Conservation (phyloP, 2,113 vertebrate species). For the Phylloscopus whistleri region DNA sequence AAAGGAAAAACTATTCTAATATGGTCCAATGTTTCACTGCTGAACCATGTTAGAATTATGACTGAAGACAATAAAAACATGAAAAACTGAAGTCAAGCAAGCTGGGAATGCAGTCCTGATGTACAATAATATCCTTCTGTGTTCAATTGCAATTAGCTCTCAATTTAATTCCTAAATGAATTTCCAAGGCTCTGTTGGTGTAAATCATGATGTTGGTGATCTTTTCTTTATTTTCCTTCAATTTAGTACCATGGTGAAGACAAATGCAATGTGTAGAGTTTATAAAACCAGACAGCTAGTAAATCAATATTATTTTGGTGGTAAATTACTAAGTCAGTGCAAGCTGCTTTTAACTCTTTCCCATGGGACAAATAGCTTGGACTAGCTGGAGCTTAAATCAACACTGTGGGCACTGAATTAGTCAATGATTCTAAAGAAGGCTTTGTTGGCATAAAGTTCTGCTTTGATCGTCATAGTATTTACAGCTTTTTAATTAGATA, state of each 20-base stretch:
- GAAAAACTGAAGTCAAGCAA: neutral
- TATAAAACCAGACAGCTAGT: constrained; percentile 71
- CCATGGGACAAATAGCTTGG: constrained; percentile 61
- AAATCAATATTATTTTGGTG: constrained; percentile 71
- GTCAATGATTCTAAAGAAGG: constrained; percentile 48
- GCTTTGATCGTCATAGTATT: constrained; percentile 65
- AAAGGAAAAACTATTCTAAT: neutral
- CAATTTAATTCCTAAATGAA: constrained; percentile 35
- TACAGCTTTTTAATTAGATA: constrained; percentile 64
- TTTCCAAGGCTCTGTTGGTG: constrained; percentile 34
- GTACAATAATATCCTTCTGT: constrained; percentile 1
- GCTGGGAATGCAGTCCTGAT: neutral
- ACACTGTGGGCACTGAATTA: constrained; percentile 54
- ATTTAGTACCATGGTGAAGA: constrained; percentile 38
- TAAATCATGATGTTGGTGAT: constrained; percentile 33
- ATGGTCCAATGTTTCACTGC: neutral
- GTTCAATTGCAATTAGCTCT: constrained; percentile 24
- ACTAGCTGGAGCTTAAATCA: constrained; percentile 64
- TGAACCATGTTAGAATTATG: neutral
- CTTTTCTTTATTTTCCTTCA: constrained; percentile 46
- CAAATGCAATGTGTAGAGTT: constrained; percentile 43
- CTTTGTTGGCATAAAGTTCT: constrained; percentile 51
- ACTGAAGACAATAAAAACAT: neutral
- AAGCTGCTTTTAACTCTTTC: constrained; percentile 68
- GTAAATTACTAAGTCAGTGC: constrained; percentile 52